phyloP scores from a whole-genome alignment of 2,888 invertebrate genomes.

The Parapristionchus giblindavisi region DNA sequence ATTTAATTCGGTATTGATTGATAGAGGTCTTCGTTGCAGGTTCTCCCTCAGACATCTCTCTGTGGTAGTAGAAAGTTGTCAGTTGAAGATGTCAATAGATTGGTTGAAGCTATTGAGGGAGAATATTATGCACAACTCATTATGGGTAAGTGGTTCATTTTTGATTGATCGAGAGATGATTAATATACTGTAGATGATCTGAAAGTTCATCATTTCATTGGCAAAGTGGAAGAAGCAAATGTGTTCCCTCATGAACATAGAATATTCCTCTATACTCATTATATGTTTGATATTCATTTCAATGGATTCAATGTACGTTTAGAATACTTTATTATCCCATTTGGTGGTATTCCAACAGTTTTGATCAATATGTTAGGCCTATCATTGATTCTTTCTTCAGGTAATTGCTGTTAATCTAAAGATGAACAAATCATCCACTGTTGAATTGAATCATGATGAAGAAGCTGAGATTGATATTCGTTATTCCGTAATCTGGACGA shows the following conservation, averaged over 20 bases:
- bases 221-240: constrained; percentile 73
- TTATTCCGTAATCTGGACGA: constrained; percentile 73
- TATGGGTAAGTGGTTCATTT: constrained; percentile 71
- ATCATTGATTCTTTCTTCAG: constrained; percentile 59
- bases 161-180: background rate
- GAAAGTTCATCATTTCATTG: constrained; percentile 73
- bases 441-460: constrained; percentile 50
- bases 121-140: constrained; percentile 75
- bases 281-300: constrained; percentile 73
- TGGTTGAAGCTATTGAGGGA: constrained; percentile 73
- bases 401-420: constrained; percentile 71
- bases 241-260: constrained; percentile 74
- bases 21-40: background rate
- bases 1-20: background rate
- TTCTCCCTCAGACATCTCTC: constrained; percentile 53
- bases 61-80: constrained; percentile 70
- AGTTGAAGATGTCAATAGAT: constrained; percentile 70
- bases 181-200: constrained; percentile 71
- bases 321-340: background rate
- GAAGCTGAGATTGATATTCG: constrained; percentile 71
- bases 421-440: constrained; percentile 68
- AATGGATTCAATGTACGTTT: constrained; percentile 71
- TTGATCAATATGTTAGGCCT: background rate
- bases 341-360: background rate
- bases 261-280: constrained; percentile 73